phyloP scores from a whole-genome alignment of 2,888 invertebrate species.

The Aradus depressus region DNA sequence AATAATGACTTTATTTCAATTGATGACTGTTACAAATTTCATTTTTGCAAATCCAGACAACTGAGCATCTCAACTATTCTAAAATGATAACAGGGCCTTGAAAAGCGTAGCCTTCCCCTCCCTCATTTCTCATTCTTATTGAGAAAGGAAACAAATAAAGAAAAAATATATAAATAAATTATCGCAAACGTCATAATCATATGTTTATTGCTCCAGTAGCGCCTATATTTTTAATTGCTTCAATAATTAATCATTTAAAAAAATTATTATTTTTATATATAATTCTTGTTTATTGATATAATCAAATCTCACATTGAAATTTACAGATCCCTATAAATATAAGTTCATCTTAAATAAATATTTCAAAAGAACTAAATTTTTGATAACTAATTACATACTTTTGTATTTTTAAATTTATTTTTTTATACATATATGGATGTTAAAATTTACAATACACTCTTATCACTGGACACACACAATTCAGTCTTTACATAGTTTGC shows the following conservation, averaged over 20 bases:
- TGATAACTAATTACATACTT: slow-evolving; percentile 24
- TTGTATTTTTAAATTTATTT: too few species aligned
- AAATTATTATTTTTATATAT: slow-evolving; percentile 18
- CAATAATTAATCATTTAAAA: slow-evolving; percentile 24
- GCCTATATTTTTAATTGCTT: slow-evolving; percentile 23
- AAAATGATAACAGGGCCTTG: slow-evolving; percentile 22
- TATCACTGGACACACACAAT: slow-evolving; percentile 20
- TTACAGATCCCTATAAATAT: slow-evolving; percentile 8
- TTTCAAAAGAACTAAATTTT: slow-evolving; percentile 24
- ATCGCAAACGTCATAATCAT: background rate
- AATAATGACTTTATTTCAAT: slow-evolving; percentile 26
- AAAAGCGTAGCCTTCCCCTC: slow-evolving; percentile 18
- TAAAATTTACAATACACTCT: slow-evolving; percentile 24
- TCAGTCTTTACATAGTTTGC: slow-evolving; percentile 24
- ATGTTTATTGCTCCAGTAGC: slow-evolving; percentile 24
- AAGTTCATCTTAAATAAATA: slow-evolving; percentile 17
- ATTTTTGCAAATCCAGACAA: slow-evolving; percentile 22
- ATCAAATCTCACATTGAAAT: background rate
- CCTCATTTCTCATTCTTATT: slow-evolving; percentile 14
- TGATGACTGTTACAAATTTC: slow-evolving; percentile 26
- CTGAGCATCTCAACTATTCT: slow-evolving; percentile 26
- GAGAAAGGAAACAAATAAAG: slow-evolving; percentile 1
- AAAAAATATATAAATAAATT: too few species aligned
- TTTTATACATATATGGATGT: slow-evolving; percentile 18
- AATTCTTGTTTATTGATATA: slow-evolving; percentile 11